Evolutionary conservation across 2,113 vertebrate genomes (phyloP).

Genomic region (Vulpes ferrilata): DNA sequence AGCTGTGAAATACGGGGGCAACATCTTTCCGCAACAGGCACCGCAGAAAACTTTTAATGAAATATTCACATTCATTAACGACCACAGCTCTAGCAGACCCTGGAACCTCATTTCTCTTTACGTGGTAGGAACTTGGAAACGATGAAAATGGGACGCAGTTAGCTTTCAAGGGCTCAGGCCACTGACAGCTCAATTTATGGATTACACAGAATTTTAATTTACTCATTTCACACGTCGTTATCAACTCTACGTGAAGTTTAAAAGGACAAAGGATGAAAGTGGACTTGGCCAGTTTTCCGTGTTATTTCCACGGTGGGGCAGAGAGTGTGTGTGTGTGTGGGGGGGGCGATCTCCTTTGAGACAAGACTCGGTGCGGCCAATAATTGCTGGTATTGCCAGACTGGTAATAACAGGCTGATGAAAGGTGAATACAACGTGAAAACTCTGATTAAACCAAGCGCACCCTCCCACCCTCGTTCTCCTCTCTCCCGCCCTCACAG

Average conservation of each 20-base stretch:
- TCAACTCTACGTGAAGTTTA: constrained; percentile 64
- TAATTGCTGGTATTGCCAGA: constrained; percentile 26
- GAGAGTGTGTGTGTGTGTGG: neutral
- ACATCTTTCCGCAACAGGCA: neutral
- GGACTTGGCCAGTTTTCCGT: neutral
- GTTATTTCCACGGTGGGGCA: neutral
- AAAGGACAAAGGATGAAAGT: constrained; percentile 68
- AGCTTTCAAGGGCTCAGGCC: constrained; percentile 27
- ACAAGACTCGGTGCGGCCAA: neutral
- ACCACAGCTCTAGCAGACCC: neutral
- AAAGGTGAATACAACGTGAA: neutral
- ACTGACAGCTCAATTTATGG: constrained; percentile 29
- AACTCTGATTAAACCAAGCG: constrained; percentile 31
- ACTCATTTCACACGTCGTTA: constrained; percentile 36
- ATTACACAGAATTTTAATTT: neutral
- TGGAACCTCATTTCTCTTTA: neutral
- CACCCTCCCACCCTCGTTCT: constrained; percentile 27
- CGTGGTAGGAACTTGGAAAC: constrained; percentile 8
- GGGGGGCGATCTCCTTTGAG: neutral
- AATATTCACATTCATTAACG: neutral
- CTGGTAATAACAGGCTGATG: constrained; percentile 40
- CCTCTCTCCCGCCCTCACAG: constrained; percentile 48
- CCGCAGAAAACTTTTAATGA: neutral
- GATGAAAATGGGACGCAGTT: neutral
- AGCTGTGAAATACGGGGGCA: neutral